A percentile compares a stretch with the other conserved stretches of the same genome.
These are phyloP conservation scores for Listrodromus nycthemerus DNA, from an alignment of 2,888 invertebrate species.

Conservation along the genomic window DNA sequence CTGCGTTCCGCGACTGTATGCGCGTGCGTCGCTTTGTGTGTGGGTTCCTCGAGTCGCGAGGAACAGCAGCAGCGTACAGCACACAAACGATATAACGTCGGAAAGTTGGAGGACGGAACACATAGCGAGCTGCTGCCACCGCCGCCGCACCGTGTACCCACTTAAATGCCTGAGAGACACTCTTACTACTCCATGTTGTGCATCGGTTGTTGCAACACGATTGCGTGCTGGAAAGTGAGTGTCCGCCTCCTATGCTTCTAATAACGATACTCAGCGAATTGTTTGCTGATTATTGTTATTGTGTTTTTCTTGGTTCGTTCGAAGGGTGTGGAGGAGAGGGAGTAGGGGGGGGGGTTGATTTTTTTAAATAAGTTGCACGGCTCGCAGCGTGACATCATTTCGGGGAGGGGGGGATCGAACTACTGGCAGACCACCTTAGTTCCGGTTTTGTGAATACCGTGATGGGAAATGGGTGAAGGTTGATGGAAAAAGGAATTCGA, in stretches of 20 bases:
- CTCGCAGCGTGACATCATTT: conserved; percentile 29
- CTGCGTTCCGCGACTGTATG: conserved; percentile 35
- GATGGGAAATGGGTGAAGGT: conserved; percentile 12
- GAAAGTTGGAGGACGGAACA: conserved; percentile 38
- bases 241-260: conserved; percentile 47
- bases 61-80: conserved; percentile 32
- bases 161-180: conserved; percentile 80
- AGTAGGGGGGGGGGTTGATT: neutral
- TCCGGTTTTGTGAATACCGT: conserved; percentile 19
- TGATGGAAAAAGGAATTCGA: neutral
- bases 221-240: conserved; percentile 81
- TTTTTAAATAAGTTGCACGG: neutral
- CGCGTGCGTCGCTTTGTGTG: conserved; percentile 40
- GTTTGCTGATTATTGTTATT: conserved; percentile 9
- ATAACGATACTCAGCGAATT: conserved; percentile 27
- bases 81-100: conserved; percentile 15
- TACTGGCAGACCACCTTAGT: conserved; percentile 23
- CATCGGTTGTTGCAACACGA: conserved; percentile 79
- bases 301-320: neutral
- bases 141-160: conserved; percentile 67
- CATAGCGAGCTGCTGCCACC: conserved; percentile 51
- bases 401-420: neutral
- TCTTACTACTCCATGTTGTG: conserved; percentile 82
- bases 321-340: neutral
- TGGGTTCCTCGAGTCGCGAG: conserved; percentile 68